phyloP scores from a whole-genome alignment of 1,140 invertebrate species.

The Formica exsecta region DNA sequence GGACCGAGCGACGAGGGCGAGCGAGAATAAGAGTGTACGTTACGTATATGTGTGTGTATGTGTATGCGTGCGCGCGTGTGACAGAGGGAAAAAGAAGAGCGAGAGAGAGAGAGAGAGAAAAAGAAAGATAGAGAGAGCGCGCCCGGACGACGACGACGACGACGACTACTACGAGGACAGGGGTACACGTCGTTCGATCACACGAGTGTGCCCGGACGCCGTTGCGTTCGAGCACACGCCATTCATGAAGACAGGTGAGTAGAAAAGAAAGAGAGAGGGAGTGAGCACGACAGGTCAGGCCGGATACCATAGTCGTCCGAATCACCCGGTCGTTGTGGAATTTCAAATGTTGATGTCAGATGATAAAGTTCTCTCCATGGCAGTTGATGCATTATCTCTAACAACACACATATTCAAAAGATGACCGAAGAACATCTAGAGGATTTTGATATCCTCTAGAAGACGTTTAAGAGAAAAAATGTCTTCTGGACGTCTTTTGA shows the following conservation, averaged over 20 bases:
- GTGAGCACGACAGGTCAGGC: neutral
- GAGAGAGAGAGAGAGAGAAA: constrained; percentile 55
- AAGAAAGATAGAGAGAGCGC: constrained; percentile 63
- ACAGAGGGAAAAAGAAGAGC: constrained; percentile 25
- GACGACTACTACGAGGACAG: constrained; percentile 31
- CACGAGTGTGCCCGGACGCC: constrained; percentile 79
- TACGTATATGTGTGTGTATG: neutral
- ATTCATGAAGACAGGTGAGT: constrained; percentile 85
- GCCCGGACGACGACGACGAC: constrained; percentile 36
- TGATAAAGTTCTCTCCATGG: neutral
- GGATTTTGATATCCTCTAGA: no score
- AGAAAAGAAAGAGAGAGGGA: constrained; percentile 27
- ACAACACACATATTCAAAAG: no score
- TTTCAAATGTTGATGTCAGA: neutral
- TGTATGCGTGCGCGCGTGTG: neutral
- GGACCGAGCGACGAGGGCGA: constrained; percentile 58
- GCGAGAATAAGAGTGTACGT: constrained; percentile 43
- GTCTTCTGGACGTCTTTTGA: no score
- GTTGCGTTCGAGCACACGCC: constrained; percentile 76
- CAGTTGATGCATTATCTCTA: neutral
- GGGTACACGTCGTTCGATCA: constrained; percentile 72
- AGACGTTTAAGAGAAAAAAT: no score
- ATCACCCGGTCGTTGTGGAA: neutral
- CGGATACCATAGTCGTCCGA: no score
- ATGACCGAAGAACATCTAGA: no score